These are phyloP conservation scores for Emydoidea blandingii DNA, from an alignment of 2,797 vertebrate species.

Conservation along the genomic window DNA sequence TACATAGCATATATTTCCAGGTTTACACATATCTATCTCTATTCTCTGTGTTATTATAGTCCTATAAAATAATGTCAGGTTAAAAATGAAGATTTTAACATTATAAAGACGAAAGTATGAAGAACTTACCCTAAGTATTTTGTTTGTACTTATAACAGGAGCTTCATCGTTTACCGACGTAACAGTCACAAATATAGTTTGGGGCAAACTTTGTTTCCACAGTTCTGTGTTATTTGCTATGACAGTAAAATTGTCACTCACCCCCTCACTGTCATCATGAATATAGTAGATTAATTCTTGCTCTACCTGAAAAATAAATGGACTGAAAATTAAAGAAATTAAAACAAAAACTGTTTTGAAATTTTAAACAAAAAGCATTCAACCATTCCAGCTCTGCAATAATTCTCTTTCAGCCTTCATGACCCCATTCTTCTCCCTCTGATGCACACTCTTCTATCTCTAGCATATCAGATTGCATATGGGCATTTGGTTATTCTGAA, in stretches of 20 bases:
- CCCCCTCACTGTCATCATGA: slow-evolving; percentile 89
- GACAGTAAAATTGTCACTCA: slow-evolving; percentile 88
- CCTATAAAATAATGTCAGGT: not conserved
- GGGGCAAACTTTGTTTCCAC: slow-evolving; percentile 87
- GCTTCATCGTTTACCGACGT: slow-evolving; percentile 89
- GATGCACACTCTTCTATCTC: not conserved
- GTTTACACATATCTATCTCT: not conserved
- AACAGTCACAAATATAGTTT: slow-evolving; percentile 86
- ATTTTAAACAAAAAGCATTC: not conserved
- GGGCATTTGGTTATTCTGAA: not conserved
- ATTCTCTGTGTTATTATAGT: not conserved
- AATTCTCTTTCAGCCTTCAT: not conserved
- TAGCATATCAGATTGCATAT: not conserved
- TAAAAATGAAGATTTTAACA: not conserved
- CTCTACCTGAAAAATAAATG: slow-evolving; percentile 84
- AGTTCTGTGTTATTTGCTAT: slow-evolving; percentile 87
- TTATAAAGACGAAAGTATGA: not conserved
- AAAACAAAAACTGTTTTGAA: not conserved
- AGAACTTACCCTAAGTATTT: slow-evolving; percentile 88
- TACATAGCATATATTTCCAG: not conserved
- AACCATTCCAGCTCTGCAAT: not conserved
- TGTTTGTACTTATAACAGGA: slow-evolving; percentile 89
- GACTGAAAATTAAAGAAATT: slow-evolving; percentile 21
- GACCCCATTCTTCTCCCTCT: not conserved
- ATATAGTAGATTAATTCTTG: slow-evolving; percentile 91